Evolutionary conservation across 2,113 vertebrate genomes (phyloP).

Genomic region (Otus sunia): DNA sequence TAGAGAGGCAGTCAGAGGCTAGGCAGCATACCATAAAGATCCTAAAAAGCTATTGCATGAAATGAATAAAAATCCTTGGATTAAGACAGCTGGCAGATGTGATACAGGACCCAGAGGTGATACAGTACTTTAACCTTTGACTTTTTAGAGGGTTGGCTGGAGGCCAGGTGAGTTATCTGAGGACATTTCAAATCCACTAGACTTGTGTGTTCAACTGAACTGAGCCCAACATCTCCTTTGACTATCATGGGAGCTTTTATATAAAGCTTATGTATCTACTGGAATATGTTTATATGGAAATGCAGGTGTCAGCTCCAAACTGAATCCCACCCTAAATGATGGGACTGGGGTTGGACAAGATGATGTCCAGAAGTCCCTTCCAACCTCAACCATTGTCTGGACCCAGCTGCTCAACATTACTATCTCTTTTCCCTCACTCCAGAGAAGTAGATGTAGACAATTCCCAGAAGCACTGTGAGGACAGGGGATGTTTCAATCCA

Average conservation of each 20-base stretch:
- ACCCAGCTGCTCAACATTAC: background rate
- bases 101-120: background rate
- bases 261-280: background rate
- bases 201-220: background rate
- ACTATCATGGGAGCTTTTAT: background rate
- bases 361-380: background rate
- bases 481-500: background rate
- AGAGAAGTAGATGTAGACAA: background rate
- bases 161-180: background rate
- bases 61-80: background rate
- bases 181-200: background rate
- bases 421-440: background rate
- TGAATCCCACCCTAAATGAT: background rate
- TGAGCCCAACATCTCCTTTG: background rate
- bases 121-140: background rate
- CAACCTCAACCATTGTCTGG: background rate
- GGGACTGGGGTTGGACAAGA: background rate
- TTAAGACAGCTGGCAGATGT: background rate
- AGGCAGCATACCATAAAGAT: background rate
- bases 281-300: background rate
- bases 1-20: background rate
- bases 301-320: background rate
- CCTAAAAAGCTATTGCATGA: background rate
- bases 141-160: background rate
- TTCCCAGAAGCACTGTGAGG: background rate